Evolutionary conservation across 2,113 vertebrate genomes (phyloP).

Genomic region (Laticauda colubrina): DNA sequence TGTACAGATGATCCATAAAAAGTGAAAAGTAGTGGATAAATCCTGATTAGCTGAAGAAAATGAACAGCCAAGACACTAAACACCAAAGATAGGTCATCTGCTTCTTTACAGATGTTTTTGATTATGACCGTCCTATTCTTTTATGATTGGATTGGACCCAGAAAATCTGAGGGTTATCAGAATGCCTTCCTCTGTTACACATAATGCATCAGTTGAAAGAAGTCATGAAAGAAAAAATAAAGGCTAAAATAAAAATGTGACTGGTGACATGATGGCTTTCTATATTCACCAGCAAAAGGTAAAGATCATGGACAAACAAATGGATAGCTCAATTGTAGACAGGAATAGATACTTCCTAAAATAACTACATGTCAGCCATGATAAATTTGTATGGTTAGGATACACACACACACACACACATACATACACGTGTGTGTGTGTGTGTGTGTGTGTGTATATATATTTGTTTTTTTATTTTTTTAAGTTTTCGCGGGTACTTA

Average conservation of each 20-base stretch:
- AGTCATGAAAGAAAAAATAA: neutral
- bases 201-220: neutral
- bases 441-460: no score
- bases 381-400: neutral
- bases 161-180: neutral
- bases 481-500: no score
- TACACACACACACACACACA: no score
- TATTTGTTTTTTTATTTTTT: no score
- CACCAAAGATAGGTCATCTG: neutral
- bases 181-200: neutral
- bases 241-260: neutral
- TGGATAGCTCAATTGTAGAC: neutral
- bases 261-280: neutral
- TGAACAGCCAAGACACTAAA: neutral
- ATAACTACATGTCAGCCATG: neutral
- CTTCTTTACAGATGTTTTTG: neutral
- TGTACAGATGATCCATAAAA: neutral
- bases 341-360: neutral
- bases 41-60: neutral
- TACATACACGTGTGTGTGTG: no score
- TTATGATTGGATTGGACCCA: neutral
- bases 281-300: neutral
- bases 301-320: neutral
- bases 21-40: neutral
- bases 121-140: neutral